Percentiles rank a stretch among this genome's conserved stretches.
Evolutionary conservation across 1,140 invertebrate genomes (phyloP).

Genomic region (Halyomorpha halys): DNA sequence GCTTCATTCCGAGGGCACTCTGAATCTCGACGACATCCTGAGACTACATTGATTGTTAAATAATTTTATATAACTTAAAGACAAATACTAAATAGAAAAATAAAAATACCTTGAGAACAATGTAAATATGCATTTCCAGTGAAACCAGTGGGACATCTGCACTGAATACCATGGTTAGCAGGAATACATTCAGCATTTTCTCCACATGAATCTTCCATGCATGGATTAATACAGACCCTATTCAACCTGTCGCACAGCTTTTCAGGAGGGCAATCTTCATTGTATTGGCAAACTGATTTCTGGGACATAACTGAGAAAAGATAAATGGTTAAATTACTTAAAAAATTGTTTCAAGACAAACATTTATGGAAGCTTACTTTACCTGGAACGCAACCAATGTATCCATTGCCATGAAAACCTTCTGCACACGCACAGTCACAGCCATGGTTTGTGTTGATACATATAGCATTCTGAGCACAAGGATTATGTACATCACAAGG

Average conservation of each 20-base stretch:
- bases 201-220: conserved; percentile 69
- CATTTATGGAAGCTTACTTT: conserved; percentile 31
- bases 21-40: conserved; percentile 54
- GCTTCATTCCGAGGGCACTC: conserved; percentile 59
- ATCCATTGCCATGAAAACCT: conserved; percentile 77
- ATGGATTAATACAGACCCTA: conserved; percentile 72
- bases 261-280: conserved; percentile 75
- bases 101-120: conserved; percentile 48
- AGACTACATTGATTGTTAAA: conserved; percentile 36
- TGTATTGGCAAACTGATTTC: conserved; percentile 71
- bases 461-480: conserved; percentile 72
- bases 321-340: conserved; percentile 1
- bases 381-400: conserved; percentile 65
- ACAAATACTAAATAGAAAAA: not conserved
- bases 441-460: conserved; percentile 77
- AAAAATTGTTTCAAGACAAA: not conserved
- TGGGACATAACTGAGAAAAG: conserved; percentile 31
- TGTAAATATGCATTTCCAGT: conserved; percentile 67
- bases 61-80: not conserved
- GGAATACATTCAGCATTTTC: conserved; percentile 70
- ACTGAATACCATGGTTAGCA: conserved; percentile 63
- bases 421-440: conserved; percentile 74
- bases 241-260: conserved; percentile 71
- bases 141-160: conserved; percentile 62
- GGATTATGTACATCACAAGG: conserved; percentile 72